A percentile compares a stretch with the other conserved stretches of the same genome.
Conservation (phyloP, 2,888 invertebrate species). For the Drosophila fulvimacula region DNA sequence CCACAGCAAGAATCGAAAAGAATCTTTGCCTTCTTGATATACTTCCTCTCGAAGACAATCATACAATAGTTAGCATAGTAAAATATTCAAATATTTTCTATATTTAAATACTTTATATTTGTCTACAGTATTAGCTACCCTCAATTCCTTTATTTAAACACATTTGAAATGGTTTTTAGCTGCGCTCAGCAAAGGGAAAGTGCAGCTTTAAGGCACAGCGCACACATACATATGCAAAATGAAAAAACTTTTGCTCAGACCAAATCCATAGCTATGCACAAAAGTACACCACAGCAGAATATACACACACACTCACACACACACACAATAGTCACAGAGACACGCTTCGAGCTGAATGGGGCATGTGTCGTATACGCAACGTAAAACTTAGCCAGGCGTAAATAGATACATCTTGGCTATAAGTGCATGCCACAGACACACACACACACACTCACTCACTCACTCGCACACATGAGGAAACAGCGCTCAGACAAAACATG, state of each 20-base stretch:
- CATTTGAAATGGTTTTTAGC: neutral
- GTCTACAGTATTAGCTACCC: neutral
- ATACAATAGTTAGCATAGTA: too few relatives aligned
- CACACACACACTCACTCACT: neutral
- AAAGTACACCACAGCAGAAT: slow-evolving; percentile 18
- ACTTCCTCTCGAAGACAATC: too few relatives aligned
- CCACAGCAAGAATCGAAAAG: too few relatives aligned
- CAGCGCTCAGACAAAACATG: slow-evolving; percentile 71
- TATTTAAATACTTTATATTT: neutral
- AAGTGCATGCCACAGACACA: slow-evolving; percentile 60
- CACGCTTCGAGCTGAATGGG: slow-evolving; percentile 62
- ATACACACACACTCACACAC: slow-evolving; percentile 17
- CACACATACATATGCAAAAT: slow-evolving; percentile 57
- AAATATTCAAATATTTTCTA: neutral
- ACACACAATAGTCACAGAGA: slow-evolving; percentile 37
- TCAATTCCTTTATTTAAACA: neutral
- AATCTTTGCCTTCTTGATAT: too few relatives aligned
- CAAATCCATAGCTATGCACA: slow-evolving; percentile 41
- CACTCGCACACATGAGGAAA: slow-evolving; percentile 1
- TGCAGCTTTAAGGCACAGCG: slow-evolving; percentile 66
- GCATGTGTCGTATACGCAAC: slow-evolving; percentile 79
- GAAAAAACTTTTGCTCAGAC: slow-evolving; percentile 63
- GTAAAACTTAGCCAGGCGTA: slow-evolving; percentile 78
- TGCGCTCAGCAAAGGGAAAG: slow-evolving; percentile 50
- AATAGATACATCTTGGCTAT: slow-evolving; percentile 77